Conservation (phyloP, 2,888 invertebrate genomes). For the Melieria crassipennis region DNA sequence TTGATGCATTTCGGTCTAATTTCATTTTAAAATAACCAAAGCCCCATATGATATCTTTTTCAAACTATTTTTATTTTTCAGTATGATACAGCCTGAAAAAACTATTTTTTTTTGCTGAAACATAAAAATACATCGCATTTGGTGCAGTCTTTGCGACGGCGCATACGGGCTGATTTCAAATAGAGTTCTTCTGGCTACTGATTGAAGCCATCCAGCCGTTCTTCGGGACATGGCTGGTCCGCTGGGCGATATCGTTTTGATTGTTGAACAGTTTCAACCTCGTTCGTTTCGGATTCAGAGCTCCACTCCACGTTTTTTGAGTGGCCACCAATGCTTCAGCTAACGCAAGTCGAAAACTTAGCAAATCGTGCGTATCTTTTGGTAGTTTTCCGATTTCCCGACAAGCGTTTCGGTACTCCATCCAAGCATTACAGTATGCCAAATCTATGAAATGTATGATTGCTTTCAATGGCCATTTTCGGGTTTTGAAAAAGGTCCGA, state of each 20-base stretch:
- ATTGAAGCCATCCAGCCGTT: conserved; percentile 23
- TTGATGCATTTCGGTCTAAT: too few relatives aligned
- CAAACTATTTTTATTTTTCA: conserved; percentile 20
- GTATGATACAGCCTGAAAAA: conserved; percentile 31
- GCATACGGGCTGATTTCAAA: conserved; percentile 30
- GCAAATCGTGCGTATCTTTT: conserved; percentile 23
- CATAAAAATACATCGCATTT: conserved; percentile 30
- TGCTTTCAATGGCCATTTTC: too few relatives aligned
- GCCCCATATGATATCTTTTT: neutral
- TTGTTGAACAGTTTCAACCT: conserved; percentile 10
- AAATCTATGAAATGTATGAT: conserved; percentile 27
- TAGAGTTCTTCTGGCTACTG: conserved; percentile 28
- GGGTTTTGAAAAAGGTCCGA: neutral
- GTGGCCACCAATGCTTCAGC: neutral
- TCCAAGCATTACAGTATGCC: neutral
- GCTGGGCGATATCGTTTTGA: conserved; percentile 22
- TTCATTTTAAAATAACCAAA: too few relatives aligned
- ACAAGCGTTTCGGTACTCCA: conserved; percentile 18
- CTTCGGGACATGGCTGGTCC: conserved; percentile 21
- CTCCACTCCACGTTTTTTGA: too few relatives aligned
- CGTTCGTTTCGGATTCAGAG: neutral
- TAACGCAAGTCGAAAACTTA: conserved; percentile 27
- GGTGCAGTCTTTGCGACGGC: conserved; percentile 24
- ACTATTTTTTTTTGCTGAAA: conserved; percentile 23
- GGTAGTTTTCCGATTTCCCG: conserved; percentile 8